A percentile compares a stretch with the other conserved stretches of the same genome.
Conservation (phyloP, 2,888 invertebrate genomes). For the Caenorhabditis sp. region DNA sequence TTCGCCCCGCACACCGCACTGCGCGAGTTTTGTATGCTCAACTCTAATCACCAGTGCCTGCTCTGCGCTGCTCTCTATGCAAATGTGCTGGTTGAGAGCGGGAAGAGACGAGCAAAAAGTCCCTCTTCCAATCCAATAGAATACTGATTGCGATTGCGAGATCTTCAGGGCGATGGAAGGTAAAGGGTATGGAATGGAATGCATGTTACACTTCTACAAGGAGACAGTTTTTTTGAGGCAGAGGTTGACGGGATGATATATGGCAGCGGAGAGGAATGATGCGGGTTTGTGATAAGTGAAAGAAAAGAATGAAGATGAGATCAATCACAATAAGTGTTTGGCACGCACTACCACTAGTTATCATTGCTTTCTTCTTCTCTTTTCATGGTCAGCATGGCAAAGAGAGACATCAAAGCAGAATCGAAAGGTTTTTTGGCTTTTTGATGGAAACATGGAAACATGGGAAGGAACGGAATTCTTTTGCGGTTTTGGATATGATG, state of each 20-base stretch:
- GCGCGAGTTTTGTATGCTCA: constrained; percentile 59
- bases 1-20: background rate
- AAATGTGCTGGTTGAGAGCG: constrained; percentile 39
- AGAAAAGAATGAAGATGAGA: constrained; percentile 41
- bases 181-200: background rate
- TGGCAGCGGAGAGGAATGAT: constrained; percentile 30
- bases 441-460: too few relatives aligned
- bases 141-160: too few relatives aligned
- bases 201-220: constrained; percentile 1
- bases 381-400: background rate
- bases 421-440: too few relatives aligned
- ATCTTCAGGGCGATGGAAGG: background rate
- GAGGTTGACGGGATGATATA: constrained; percentile 34
- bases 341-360: constrained; percentile 50
- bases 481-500: too few relatives aligned
- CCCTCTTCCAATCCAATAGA: too few relatives aligned
- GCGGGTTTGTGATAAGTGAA: constrained; percentile 35
- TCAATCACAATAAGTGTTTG: constrained; percentile 58
- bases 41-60: constrained; percentile 42
- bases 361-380: constrained; percentile 15
- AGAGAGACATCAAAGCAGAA: too few relatives aligned
- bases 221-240: constrained; percentile 23
- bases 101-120: too few relatives aligned
- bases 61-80: constrained; percentile 49
- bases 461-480: too few relatives aligned